Percentiles rank a stretch among this genome's conserved stretches.
phyloP scores from a whole-genome alignment of 2,888 invertebrate species.

The Malthinus flaveolus region DNA sequence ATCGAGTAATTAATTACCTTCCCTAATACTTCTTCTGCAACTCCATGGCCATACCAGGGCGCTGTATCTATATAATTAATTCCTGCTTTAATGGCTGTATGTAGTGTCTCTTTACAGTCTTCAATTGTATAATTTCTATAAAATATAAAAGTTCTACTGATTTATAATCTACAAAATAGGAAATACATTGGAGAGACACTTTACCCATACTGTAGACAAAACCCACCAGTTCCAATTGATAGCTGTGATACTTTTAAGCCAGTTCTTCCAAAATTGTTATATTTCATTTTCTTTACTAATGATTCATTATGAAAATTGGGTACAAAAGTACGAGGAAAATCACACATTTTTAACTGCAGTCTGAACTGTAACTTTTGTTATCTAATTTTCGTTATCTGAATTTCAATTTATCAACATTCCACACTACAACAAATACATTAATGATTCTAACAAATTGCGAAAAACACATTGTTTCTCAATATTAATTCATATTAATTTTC shows the following conservation, averaged over 20 bases:
- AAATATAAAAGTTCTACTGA: too few relatives aligned
- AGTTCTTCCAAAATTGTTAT: conserved; percentile 73
- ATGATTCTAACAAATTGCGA: too few relatives aligned
- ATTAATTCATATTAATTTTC: too few relatives aligned
- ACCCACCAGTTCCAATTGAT: conserved; percentile 75
- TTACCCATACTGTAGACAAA: conserved; percentile 76
- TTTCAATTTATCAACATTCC: too few relatives aligned
- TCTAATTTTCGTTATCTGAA: too few relatives aligned
- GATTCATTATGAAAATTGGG: conserved; percentile 66
- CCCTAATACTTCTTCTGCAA: conserved; percentile 80
- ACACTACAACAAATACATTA: too few relatives aligned
- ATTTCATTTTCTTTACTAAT: conserved; percentile 69
- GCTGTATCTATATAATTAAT: conserved; percentile 93
- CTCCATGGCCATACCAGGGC: conserved; percentile 90
- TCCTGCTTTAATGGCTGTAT: conserved; percentile 72
- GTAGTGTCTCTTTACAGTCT: conserved; percentile 70
- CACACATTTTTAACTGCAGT: conserved; percentile 14
- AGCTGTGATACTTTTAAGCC: conserved; percentile 71
- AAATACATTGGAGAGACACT: conserved; percentile 31
- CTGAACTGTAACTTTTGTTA: too few relatives aligned
- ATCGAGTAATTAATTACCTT: conserved; percentile 57
- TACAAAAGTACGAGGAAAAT: conserved; percentile 64
- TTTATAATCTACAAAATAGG: too few relatives aligned
- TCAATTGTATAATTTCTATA: conserved; percentile 66
- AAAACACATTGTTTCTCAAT: too few relatives aligned